Evolutionary conservation across 1,140 invertebrate genomes (phyloP).

Genomic region (Tribolium castaneum): DNA sequence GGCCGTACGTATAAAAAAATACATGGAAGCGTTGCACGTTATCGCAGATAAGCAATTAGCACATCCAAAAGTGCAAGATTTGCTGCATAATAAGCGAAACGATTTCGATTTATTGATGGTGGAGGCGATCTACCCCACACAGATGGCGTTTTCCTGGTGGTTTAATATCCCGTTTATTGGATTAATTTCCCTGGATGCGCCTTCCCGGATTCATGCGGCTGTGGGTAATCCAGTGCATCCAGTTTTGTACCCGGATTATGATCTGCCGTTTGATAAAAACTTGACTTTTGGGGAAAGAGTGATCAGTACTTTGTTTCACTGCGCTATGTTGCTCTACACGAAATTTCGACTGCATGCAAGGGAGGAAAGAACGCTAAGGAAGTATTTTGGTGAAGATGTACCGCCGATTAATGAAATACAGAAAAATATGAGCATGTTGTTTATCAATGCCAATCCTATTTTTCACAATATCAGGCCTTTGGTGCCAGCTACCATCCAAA

Average conservation of each 20-base stretch:
- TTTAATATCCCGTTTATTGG: slow-evolving; percentile 59
- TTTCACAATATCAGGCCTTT: slow-evolving; percentile 64
- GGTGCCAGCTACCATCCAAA: slow-evolving; percentile 64
- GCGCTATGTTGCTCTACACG: neutral
- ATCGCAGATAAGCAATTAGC: slow-evolving; percentile 38
- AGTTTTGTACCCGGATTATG: slow-evolving; percentile 62
- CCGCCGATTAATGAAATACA: slow-evolving; percentile 65
- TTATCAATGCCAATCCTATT: slow-evolving; percentile 66
- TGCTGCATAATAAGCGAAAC: slow-evolving; percentile 55
- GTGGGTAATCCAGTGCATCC: slow-evolving; percentile 65
- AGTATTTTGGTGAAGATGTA: slow-evolving; percentile 63
- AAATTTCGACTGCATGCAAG: slow-evolving; percentile 28
- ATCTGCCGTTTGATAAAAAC: slow-evolving; percentile 14
- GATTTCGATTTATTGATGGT: slow-evolving; percentile 61
- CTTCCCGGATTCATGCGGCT: slow-evolving; percentile 41
- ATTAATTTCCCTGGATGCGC: slow-evolving; percentile 49
- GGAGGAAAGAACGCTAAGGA: slow-evolving; percentile 58
- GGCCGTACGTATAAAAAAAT: slow-evolving; percentile 12
- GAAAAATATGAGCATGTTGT: slow-evolving; percentile 67
- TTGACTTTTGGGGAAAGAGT: slow-evolving; percentile 47
- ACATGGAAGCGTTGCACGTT: slow-evolving; percentile 34
- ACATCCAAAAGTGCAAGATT: slow-evolving; percentile 59
- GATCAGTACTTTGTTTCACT: slow-evolving; percentile 38
- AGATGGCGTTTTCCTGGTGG: slow-evolving; percentile 50
- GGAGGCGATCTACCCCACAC: slow-evolving; percentile 53